Base-by-base conservation (phyloP, 2,888 invertebrate species). In the Leucania comma region DNA sequence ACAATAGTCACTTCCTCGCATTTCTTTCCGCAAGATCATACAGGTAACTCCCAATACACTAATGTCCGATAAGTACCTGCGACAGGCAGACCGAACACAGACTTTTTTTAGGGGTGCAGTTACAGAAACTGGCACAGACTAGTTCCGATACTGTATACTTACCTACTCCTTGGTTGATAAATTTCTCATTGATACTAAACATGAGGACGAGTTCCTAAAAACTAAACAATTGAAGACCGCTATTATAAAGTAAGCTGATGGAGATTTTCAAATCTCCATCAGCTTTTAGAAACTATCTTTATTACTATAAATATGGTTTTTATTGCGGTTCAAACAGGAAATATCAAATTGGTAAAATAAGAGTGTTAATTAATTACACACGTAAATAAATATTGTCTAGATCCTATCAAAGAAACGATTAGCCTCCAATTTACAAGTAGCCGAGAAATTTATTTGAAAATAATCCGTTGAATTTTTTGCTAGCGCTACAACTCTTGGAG, bases 401-500 rank as follows among this genome's bases (percentile, higher is more conserved):
- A 42, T 46, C 10, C 17, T 53, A 58, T 58, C 10, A 5, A 60
- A 57, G 8, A 46, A 50, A 14, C 56, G 14, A 66, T 73, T 61
- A 78, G 22, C 51, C 1, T 46, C 26, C 29, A 57, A 79, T 74
- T 77, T 35, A 58, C 42, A 51, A 54, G 76, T 63, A 63, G 80
- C 24, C 10, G 0, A 53, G 35, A 64, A 62, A 58, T 46, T 20
- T 10, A 54, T 51, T 51, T 59, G 3, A 4, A 42, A 64, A 60
- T 66, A 66, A 68, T 68, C 29, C 8, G 35, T 66, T 54, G 70
- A 68, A 69, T 80, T 85, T 89, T 91, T 88, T 92, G 91, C 92
- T 89, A 86, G 87, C 93, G 87, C 86, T 94, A 92, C 88, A 68
- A 89, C 90, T 91, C 89, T 88, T 82, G 82, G 82, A 87, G 86